Conservation (phyloP, 2,797 vertebrate species). For the Eulemur mongoz region DNA sequence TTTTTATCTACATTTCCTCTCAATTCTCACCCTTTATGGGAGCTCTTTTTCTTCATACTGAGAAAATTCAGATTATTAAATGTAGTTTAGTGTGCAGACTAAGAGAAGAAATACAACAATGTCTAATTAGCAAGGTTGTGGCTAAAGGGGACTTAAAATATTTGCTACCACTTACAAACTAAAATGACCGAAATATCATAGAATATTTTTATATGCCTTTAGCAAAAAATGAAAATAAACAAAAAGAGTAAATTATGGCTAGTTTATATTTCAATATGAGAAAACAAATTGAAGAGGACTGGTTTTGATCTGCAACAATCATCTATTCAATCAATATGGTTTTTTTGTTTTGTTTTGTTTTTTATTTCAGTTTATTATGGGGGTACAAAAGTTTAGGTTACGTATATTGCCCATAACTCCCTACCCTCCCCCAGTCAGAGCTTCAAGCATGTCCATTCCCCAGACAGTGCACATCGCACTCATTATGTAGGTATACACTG, state of each 20-base stretch:
- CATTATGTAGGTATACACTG: too few relatives aligned
- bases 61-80: conserved; percentile 66
- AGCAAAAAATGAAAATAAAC: neutral
- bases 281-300: neutral
- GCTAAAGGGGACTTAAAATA: conserved; percentile 4
- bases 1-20: conserved; percentile 70
- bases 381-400: too few relatives aligned
- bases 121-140: conserved; percentile 12
- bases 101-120: neutral
- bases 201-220: neutral
- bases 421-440: too few relatives aligned
- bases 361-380: too few relatives aligned
- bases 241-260: neutral
- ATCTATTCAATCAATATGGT: neutral
- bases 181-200: neutral
- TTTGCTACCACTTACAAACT: neutral
- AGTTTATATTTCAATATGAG: neutral
- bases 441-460: too few relatives aligned
- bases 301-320: neutral
- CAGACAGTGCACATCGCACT: too few relatives aligned
- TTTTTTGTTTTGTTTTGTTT: neutral
- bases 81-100: neutral
- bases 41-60: conserved; percentile 60
- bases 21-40: conserved; percentile 54
- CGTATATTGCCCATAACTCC: too few relatives aligned